These are phyloP conservation scores for Scolopax mira DNA, from an alignment of 2,113 vertebrate genomes.

Conservation along the genomic window DNA sequence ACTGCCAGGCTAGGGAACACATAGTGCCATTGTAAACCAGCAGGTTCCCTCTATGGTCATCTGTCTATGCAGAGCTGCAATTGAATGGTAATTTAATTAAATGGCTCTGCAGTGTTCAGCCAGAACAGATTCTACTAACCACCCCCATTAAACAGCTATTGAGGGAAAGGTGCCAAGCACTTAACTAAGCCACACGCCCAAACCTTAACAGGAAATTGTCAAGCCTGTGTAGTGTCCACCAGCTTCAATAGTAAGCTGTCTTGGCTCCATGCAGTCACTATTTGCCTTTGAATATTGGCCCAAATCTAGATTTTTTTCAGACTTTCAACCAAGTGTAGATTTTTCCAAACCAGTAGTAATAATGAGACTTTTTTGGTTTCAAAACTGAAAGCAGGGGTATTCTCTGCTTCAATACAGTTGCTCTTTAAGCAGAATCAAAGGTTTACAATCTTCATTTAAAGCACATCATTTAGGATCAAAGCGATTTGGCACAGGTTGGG, in stretches of 20 bases:
- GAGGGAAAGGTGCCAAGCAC: neutral
- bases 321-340: neutral
- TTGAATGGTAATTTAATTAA: neutral
- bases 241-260: neutral
- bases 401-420: neutral
- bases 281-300: neutral
- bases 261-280: accelerated
- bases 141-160: neutral
- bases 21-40: neutral
- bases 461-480: neutral
- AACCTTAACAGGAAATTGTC: neutral
- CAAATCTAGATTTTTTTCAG: neutral
- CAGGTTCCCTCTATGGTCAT: neutral
- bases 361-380: neutral
- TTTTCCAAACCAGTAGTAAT: neutral
- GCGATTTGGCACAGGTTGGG: neutral
- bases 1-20: neutral
- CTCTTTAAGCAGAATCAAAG: neutral
- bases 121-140: neutral
- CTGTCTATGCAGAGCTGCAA: neutral
- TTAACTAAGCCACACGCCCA: neutral
- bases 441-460: neutral
- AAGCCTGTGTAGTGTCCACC: neutral
- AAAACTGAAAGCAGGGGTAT: neutral
- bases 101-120: neutral